A percentile compares a stretch with the other conserved stretches of the same genome.
phyloP scores from a whole-genome alignment of 2,888 invertebrate species.

The Trichogramma dendrolimi region DNA sequence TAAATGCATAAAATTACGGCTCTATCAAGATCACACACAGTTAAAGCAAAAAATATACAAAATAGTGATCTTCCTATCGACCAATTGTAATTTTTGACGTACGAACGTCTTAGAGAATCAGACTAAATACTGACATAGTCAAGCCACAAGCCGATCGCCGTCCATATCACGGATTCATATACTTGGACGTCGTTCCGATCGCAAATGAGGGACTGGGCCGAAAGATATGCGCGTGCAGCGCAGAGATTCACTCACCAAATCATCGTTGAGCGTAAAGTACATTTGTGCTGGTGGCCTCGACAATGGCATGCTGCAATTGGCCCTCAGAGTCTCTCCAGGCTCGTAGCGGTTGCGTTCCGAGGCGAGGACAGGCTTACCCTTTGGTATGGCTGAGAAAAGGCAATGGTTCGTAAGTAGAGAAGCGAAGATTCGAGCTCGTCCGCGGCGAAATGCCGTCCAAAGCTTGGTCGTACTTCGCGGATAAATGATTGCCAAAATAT shows the following conservation, averaged over 20 bases:
- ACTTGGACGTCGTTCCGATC: too few relatives aligned
- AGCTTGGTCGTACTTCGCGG: background rate
- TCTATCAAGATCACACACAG: too few relatives aligned
- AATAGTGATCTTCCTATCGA: too few relatives aligned
- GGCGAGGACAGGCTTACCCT: conserved; percentile 63
- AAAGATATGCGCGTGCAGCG: too few relatives aligned
- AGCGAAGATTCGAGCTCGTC: background rate
- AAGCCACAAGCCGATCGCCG: too few relatives aligned
- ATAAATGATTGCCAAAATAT: background rate
- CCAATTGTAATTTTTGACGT: too few relatives aligned
- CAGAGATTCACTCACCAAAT: conserved; percentile 61
- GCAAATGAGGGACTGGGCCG: too few relatives aligned
- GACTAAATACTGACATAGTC: too few relatives aligned
- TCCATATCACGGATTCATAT: too few relatives aligned
- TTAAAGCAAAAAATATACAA: too few relatives aligned
- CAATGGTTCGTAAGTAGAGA: conserved; percentile 31
- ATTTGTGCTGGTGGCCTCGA: conserved; percentile 72
- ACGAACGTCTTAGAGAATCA: too few relatives aligned
- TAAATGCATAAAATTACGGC: too few relatives aligned
- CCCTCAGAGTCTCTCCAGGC: conserved; percentile 68
- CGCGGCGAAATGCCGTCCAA: background rate
- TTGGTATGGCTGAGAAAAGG: conserved; percentile 66
- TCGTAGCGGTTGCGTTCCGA: conserved; percentile 73
- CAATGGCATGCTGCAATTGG: conserved; percentile 76
- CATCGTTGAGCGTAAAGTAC: conserved; percentile 73